A percentile compares a stretch with the other conserved stretches of the same genome.
Evolutionary conservation across 1,140 invertebrate species (phyloP).

Genomic region (Aphidius gifuensis): DNA sequence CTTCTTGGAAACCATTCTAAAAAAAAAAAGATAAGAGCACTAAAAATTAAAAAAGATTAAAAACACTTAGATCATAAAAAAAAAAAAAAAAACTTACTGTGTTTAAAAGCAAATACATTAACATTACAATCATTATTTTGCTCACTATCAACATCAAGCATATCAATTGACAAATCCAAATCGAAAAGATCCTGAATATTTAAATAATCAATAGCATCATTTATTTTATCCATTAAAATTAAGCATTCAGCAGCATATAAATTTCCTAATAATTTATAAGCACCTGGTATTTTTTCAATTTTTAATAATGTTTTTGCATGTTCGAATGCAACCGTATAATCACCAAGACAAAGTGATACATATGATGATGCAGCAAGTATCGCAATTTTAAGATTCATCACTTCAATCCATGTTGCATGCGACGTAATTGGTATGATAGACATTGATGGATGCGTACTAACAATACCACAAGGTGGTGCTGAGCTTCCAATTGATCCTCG

Average conservation of each 20-base stretch:
- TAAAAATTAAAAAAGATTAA: constrained; percentile 20
- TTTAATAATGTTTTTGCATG: constrained; percentile 69
- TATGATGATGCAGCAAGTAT: constrained; percentile 79
- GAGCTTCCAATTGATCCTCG: neutral
- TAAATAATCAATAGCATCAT: constrained; percentile 80
- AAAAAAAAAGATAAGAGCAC: constrained; percentile 22
- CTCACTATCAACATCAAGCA: constrained; percentile 41
- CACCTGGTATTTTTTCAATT: constrained; percentile 64
- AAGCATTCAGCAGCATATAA: constrained; percentile 87
- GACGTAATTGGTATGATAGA: constrained; percentile 31
- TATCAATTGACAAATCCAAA: constrained; percentile 51
- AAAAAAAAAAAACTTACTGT: neutral
- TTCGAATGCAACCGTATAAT: constrained; percentile 77
- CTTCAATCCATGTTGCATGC: constrained; percentile 38
- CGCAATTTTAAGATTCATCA: constrained; percentile 61
- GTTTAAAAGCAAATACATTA: too few relatives aligned
- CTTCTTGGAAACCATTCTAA: constrained; percentile 68
- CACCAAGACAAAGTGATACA: constrained; percentile 79
- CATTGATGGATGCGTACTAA: constrained; percentile 36
- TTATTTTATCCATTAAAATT: constrained; percentile 78
- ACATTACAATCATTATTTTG: constrained; percentile 38
- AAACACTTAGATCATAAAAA: constrained; percentile 2
- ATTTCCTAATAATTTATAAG: constrained; percentile 75
- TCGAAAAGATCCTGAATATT: constrained; percentile 74
- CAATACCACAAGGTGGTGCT: constrained; percentile 29